These are phyloP conservation scores for Knipowitschia caucasica DNA, from an alignment of 2,797 vertebrate species.

Conservation along the genomic window DNA sequence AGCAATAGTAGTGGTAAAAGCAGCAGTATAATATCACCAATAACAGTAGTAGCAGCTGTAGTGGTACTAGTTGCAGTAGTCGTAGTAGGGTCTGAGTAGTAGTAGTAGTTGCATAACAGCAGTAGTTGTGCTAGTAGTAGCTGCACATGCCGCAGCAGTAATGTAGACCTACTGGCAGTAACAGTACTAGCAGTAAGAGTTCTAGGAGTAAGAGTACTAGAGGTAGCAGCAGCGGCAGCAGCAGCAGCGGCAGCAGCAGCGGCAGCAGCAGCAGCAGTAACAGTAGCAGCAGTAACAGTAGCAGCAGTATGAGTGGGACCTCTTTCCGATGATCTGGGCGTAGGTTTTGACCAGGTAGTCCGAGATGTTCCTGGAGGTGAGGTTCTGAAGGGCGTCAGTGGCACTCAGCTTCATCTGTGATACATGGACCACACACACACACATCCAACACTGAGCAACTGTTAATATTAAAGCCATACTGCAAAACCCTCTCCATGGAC, in stretches of 20 bases:
- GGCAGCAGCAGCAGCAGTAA: not conserved
- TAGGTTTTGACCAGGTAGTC: constrained; percentile 98
- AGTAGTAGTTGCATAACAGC: no score
- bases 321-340: constrained; percentile 92
- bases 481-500: no score
- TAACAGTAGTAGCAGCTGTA: not conserved
- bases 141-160: no score
- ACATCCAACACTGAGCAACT: not conserved
- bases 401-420: constrained; percentile 88
- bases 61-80: not conserved
- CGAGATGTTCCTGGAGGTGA: constrained; percentile 91
- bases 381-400: constrained; percentile 85
- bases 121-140: no score
- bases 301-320: constrained; percentile 61
- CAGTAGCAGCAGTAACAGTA: not conserved
- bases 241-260: not conserved
- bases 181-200: no score
- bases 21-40: not conserved
- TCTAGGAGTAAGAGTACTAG: not conserved
- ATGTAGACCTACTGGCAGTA: no score
- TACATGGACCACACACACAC: constrained; percentile 1
- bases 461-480: no score
- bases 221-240: not conserved
- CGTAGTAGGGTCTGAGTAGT: not conserved
- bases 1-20: not conserved